These are phyloP conservation scores for Alectura lathami DNA, from an alignment of 2,113 vertebrate species.

Conservation along the genomic window DNA sequence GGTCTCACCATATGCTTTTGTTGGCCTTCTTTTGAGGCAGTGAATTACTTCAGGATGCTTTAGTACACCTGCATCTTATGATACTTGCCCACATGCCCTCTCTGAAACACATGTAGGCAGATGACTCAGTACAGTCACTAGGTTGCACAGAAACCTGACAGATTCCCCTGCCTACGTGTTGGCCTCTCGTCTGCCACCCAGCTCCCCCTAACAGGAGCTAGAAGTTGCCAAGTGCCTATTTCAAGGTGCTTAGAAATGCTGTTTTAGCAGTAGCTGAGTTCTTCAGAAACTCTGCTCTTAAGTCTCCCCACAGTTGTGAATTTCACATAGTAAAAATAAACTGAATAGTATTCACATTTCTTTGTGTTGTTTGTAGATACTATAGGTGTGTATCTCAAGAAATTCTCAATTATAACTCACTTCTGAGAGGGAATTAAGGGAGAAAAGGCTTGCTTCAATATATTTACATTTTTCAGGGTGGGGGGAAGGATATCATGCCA, in stretches of 20 bases:
- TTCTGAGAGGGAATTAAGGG: not conserved
- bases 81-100: not conserved
- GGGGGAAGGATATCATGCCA: not conserved
- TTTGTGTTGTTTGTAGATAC: not conserved
- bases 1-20: not conserved
- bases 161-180: not conserved
- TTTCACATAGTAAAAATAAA: not conserved
- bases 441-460: not conserved
- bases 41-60: not conserved
- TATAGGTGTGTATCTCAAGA: not conserved
- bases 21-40: not conserved
- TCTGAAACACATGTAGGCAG: fast-evolving
- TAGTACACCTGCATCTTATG: not conserved
- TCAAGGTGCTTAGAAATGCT: not conserved
- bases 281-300: not conserved
- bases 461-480: not conserved
- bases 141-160: fast-evolving
- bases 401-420: not conserved
- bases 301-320: not conserved
- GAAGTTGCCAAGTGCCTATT: not conserved
- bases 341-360: not conserved
- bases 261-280: not conserved
- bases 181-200: not conserved
- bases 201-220: not conserved
- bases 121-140: not conserved